phyloP scores from a whole-genome alignment of 37 sponge, comb jelly and placozoan species.

The Chondrilla cf. caribensis region DNA sequence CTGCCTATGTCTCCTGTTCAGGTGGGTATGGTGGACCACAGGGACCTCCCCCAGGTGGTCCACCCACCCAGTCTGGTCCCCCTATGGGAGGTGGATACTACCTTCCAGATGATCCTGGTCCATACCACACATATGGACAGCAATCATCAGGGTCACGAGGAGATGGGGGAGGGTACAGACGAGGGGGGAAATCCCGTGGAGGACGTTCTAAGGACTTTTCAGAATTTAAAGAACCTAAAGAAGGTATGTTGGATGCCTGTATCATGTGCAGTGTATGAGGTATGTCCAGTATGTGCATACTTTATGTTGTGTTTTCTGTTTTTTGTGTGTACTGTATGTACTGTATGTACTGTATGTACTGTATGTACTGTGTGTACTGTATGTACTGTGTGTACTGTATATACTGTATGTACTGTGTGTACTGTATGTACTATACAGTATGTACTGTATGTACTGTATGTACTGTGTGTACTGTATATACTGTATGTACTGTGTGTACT shows the following conservation, averaged over 20 bases:
- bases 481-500: too few relatives aligned
- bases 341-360: too few relatives aligned
- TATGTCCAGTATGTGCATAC: too few relatives aligned
- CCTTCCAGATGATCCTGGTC: background rate
- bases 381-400: too few relatives aligned
- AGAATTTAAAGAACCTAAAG: constrained; percentile 67
- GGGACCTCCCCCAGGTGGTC: background rate
- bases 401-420: too few relatives aligned
- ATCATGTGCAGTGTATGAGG: too few relatives aligned
- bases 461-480: too few relatives aligned
- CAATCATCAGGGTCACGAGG: background rate
- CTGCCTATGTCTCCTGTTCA: too few relatives aligned
- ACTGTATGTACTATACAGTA: too few relatives aligned
- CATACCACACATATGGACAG: background rate
- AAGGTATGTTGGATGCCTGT: constrained; percentile 34
- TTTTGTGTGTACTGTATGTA: too few relatives aligned
- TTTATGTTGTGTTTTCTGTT: background rate
- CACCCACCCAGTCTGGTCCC: background rate
- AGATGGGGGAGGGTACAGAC: constrained; percentile 19
- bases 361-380: too few relatives aligned
- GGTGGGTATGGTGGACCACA: background rate
- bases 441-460: too few relatives aligned
- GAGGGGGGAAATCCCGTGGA: background rate
- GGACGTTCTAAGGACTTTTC: background rate
- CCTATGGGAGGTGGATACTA: background rate